Base-by-base conservation (phyloP, 2,888 invertebrate genomes). In the Zele albiditarsus region DNA sequence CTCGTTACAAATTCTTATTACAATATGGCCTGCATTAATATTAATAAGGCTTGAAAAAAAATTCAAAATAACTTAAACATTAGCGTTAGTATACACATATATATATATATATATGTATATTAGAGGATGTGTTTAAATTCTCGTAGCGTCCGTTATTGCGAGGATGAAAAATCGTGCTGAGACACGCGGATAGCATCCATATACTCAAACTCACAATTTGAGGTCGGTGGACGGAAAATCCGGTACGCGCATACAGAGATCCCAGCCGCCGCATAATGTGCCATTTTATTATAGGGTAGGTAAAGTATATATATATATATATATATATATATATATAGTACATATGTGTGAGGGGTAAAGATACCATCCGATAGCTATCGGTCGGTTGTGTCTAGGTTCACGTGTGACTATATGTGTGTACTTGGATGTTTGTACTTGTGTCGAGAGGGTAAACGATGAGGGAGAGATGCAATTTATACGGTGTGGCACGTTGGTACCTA, bases 231-330 rank as follows among this genome's bases (percentile, higher is more conserved):
- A 28, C 28, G 60, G 60, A 60, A 78, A 77, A 76, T 69, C 73
- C 73, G 27, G 38, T 42, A 67, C 83, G 84, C 84, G 83, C 85
- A 84, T 83, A 82, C 20, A 20, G 53, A 53, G 53, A 53, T 20
- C 20, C 20, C 20, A 20, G 20, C 20, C 20, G 4, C 83, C 83
- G 87, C 81, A 88, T 88, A 87, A 87, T 88, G 78, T 83, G 60
- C 73, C 78, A 53, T 78, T 84, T 83, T 83, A 88, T 88, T 88
- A 88, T 87, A 14, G 8, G 20, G 53, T 38, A 38, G 88, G 84
- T 87, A 88, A 88, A 80, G 84, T 88, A 88, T 87, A 85, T 87
- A 81, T n/a, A 46, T 46, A 33, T 33, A 33, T 33, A 33, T n/a
- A n/a, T 33, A n/a, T n/a, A n/a, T 46, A 46, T n/a, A n/a, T 46